Evolutionary conservation across 2,797 vertebrate species (phyloP).

Genomic region (Enteromius mattozi): DNA sequence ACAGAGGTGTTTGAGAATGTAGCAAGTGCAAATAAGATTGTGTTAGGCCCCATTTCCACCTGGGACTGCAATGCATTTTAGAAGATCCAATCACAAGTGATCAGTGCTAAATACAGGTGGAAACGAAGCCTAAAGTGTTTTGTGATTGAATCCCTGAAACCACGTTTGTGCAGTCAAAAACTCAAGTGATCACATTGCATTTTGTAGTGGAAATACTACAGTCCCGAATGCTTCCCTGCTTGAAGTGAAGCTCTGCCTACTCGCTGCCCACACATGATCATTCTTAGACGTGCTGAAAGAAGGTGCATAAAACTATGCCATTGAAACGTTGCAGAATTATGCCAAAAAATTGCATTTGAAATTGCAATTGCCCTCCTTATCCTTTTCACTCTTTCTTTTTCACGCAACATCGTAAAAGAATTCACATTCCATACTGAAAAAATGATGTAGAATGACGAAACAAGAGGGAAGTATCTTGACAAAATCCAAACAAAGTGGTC

Average conservation of each 20-base stretch:
- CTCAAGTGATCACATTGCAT: neutral
- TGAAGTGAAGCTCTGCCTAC: neutral
- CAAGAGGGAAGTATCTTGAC: neutral
- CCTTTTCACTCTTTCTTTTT: neutral
- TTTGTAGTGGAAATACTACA: neutral
- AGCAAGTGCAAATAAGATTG: neutral
- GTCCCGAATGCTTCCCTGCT: neutral
- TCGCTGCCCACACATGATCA: neutral
- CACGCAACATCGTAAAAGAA: neutral
- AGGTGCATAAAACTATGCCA: neutral
- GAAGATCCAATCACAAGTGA: neutral
- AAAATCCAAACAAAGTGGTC: neutral
- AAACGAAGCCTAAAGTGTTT: neutral
- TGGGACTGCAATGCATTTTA: neutral
- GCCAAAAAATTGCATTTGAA: neutral
- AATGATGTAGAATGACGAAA: neutral
- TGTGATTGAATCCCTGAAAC: neutral
- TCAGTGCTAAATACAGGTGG: neutral
- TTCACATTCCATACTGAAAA: neutral
- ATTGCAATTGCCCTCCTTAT: neutral
- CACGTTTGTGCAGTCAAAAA: neutral
- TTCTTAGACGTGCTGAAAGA: neutral
- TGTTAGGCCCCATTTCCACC: neutral
- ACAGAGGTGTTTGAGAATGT: constrained; percentile 2
- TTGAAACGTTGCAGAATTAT: neutral